These are phyloP conservation scores for Tiliacea aurago DNA, from an alignment of 2,888 invertebrate species.

Conservation along the genomic window DNA sequence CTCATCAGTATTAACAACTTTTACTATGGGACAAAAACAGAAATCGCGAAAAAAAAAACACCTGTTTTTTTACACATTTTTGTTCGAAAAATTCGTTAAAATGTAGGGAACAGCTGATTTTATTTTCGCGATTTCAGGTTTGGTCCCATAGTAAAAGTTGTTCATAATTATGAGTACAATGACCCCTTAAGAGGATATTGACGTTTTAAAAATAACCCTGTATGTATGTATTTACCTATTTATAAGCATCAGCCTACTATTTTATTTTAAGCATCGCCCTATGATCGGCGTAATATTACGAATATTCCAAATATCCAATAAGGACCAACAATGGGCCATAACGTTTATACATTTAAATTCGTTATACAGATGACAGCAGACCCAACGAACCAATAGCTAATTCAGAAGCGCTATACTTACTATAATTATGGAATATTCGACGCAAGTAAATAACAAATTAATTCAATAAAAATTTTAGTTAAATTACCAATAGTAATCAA, in stretches of 20 bases:
- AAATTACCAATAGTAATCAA: constrained; percentile 11
- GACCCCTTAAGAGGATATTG: too few species aligned
- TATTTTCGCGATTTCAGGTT: too few species aligned
- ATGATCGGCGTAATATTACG: not conserved
- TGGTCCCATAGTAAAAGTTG: too few species aligned
- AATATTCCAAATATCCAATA: not conserved
- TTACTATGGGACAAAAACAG: too few species aligned
- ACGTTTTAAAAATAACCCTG: too few species aligned
- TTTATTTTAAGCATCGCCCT: not conserved
- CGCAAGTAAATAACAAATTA: constrained; percentile 37
- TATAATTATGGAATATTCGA: constrained; percentile 13
- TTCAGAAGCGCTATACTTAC: constrained; percentile 23
- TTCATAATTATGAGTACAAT: too few species aligned
- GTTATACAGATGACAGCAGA: constrained; percentile 40
- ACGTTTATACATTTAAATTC: constrained; percentile 8
- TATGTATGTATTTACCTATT: not conserved
- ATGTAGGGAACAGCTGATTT: too few species aligned
- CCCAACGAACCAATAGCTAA: constrained; percentile 12
- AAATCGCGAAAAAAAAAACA: too few species aligned
- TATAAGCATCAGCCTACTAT: not conserved
- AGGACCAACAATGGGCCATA: not conserved
- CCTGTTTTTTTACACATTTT: too few species aligned
- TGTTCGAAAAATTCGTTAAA: too few species aligned
- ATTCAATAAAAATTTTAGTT: constrained; percentile 27
- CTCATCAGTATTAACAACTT: too few species aligned